Evolutionary conservation across 2,888 invertebrate genomes (phyloP).

Genomic region (Digitonthophagus gazella): DNA sequence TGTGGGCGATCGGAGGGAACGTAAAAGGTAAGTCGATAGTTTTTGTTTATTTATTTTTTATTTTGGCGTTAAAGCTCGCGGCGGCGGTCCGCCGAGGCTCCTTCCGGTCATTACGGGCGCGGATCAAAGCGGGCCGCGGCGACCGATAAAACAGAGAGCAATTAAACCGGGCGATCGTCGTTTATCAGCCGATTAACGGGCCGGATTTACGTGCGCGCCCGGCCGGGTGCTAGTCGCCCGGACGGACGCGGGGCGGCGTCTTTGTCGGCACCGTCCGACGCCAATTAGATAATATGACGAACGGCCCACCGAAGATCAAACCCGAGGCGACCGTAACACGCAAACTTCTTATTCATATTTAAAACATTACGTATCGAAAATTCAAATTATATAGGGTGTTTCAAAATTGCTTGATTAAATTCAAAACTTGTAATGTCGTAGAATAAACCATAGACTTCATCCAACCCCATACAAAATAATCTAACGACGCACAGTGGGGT

Average conservation of each 20-base stretch:
- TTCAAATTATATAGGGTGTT: no score
- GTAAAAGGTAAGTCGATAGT: no score
- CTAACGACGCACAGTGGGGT: no score
- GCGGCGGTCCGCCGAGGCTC: background rate
- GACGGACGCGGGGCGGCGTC: slow-evolving; percentile 51
- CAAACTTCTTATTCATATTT: no score
- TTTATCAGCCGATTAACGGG: slow-evolving; percentile 5
- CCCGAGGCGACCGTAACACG: slow-evolving; percentile 41
- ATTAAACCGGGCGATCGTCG: slow-evolving; percentile 8
- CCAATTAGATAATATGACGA: slow-evolving; percentile 51
- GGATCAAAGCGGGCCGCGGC: background rate
- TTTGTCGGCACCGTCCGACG: slow-evolving; percentile 53
- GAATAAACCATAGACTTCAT: no score
- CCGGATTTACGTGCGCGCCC: slow-evolving; percentile 25
- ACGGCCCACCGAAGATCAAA: no score
- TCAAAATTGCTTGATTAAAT: no score
- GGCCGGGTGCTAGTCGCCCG: slow-evolving; percentile 50
- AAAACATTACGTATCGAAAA: no score
- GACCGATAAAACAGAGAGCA: slow-evolving; percentile 16
- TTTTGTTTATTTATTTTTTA: background rate
- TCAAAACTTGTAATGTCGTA: no score
- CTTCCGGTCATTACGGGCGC: slow-evolving; percentile 9
- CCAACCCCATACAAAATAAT: no score
- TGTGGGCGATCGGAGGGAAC: no score
- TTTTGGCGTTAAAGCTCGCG: background rate